Evolutionary conservation across 1,140 invertebrate genomes (phyloP), one percentile per base, ranked within the genome.

Genomic region (Polypedilum vanderplanki): DNA sequence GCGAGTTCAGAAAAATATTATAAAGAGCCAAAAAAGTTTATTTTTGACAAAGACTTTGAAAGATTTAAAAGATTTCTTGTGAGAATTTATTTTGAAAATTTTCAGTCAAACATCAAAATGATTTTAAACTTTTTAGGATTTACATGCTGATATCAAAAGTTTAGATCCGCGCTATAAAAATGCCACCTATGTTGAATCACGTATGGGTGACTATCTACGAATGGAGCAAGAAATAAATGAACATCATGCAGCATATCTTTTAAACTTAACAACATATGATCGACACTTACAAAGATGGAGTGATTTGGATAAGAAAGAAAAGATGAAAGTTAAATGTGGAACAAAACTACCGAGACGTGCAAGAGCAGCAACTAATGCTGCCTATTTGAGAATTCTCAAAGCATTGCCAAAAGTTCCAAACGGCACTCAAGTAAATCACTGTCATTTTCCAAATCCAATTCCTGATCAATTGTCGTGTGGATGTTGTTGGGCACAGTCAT

Each of bases 391-490:
- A 12, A 57, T 57, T 9, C 12, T 57, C 1, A 57, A 57, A 57
- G 10, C 12, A 1, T 57, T 12, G 46, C 46, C 46, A 57, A 57
- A 57, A 15, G 12, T 57, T 57, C 46, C 46, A 57, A 57, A 57
- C 12, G n/a, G n/a, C 12, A 57, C 46, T 57, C 46, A 57, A 57
- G 46, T 57, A 12, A 57, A 57, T 15, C 10, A 57, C 15, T 57
- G 46, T 15, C 46, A 57, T n/a, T 57, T 57, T 57, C 46, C 46
- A 57, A 57, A 57, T 57, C 46, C 46, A n/a, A n/a, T 57, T 57
- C 8, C 12, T 12, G 46, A 57, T 15, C 46, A 57, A 57, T n/a
- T n/a, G n/a, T n/a, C 46, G 4, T 57, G 46, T 57, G 46, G 46
- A 12, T 57, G 46, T 15, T 57, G 46, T 57, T 57, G 46, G 46